These are phyloP conservation scores for Phaethon lepturus DNA, from an alignment of 2,113 vertebrate genomes.

Conservation along the genomic window DNA sequence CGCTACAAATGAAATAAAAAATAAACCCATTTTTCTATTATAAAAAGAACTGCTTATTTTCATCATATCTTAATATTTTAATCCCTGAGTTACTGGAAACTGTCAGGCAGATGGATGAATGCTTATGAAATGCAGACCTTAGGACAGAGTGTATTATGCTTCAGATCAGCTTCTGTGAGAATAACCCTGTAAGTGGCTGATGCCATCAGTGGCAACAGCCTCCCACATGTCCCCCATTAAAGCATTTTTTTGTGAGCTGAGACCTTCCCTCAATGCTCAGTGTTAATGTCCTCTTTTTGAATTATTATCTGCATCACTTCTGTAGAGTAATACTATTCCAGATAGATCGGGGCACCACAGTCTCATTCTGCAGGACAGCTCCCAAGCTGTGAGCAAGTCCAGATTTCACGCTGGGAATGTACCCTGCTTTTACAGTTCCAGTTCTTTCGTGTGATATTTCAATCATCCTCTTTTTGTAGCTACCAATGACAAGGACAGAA, in stretches of 20 bases:
- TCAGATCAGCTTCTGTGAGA: slow-evolving; percentile 47
- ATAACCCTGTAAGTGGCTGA: slow-evolving; percentile 23
- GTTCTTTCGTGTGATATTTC: not conserved
- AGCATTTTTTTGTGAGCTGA: not conserved
- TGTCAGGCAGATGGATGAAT: slow-evolving; percentile 53
- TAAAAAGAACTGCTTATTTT: slow-evolving; percentile 7
- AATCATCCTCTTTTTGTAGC: not conserved
- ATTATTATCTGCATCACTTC: not conserved
- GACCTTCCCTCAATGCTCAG: not conserved
- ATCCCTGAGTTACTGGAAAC: not conserved
- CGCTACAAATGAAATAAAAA: not conserved
- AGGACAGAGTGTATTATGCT: slow-evolving; percentile 27
- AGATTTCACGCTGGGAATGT: not conserved
- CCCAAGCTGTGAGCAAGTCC: not conserved
- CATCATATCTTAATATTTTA: slow-evolving; percentile 26
- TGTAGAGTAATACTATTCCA: not conserved
- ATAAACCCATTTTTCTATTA: not conserved
- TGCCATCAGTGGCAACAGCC: slow-evolving; percentile 24
- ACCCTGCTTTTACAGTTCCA: not conserved
- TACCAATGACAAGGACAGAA: not conserved
- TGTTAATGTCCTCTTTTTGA: not conserved
- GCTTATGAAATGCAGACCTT: slow-evolving; percentile 17
- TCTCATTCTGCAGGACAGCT: not conserved
- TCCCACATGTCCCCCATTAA: not conserved
- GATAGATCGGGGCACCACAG: not conserved